phyloP scores from a whole-genome alignment of 2,113 vertebrate species.

The Melanerpes aurifrons region DNA sequence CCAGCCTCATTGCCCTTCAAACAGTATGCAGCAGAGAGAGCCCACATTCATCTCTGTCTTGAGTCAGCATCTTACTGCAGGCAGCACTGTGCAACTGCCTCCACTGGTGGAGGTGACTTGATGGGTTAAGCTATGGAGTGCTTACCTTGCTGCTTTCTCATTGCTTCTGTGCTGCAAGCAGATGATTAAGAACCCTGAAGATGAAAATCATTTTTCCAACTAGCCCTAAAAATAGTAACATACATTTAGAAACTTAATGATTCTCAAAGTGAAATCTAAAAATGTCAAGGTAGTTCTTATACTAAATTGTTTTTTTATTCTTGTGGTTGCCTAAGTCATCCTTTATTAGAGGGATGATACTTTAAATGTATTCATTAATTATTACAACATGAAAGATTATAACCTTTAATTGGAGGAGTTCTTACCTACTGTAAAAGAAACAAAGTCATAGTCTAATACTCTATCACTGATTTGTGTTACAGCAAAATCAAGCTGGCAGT shows the following conservation, averaged over 20 bases:
- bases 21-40: neutral
- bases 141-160: neutral
- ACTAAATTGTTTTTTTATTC: neutral
- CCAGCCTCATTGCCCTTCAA: no score
- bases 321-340: neutral
- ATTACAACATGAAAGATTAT: neutral
- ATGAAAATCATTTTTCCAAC: neutral
- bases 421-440: neutral
- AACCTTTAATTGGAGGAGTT: neutral
- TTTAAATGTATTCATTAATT: constrained; percentile 22
- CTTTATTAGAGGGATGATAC: constrained; percentile 1
- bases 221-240: neutral
- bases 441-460: neutral
- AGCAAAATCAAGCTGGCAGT: neutral
- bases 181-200: neutral
- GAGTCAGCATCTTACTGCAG: no score
- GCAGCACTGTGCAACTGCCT: neutral
- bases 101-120: neutral
- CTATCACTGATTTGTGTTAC: neutral
- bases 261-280: constrained; percentile 7
- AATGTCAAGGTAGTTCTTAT: neutral
- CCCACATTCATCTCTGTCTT: neutral
- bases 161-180: neutral
- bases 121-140: neutral
- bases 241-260: neutral